Evolutionary conservation across 2,113 vertebrate genomes (phyloP), one percentile per base, ranked within the genome.

Genomic region (Erpornis zantholeuca): DNA sequence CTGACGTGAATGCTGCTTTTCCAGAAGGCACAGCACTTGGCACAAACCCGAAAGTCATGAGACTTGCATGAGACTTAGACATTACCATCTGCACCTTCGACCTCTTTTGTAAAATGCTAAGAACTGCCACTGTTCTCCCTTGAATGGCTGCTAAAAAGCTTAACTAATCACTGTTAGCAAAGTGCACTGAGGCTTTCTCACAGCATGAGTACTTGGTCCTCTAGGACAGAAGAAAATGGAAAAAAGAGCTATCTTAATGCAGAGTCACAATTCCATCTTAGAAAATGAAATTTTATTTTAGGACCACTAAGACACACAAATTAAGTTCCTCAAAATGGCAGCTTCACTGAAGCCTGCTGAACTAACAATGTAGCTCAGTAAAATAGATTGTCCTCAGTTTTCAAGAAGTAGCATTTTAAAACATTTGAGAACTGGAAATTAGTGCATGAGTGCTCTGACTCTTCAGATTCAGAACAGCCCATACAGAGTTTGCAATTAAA

Each of bases 31-130:
- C 33, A 82, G 63, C 60, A 31, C 22, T 96, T 90, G 85, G 90
- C 92, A 90, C 59, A 68, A 57, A 56, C 35, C 17, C 0, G 0
- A 21, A 80, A 96, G 76, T 96, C 95, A 92, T 83, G 44, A 80
- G 93, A 92, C 82, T 72, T 65, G 73, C 87, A 91, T 96, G 86
- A 88, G 88, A 83, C 72, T 92, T 38, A 64, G 69, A 78, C 68
- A 68, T 88, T 59, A 57, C 45, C 65, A 88, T 94, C 45, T 61
- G 61, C 38, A 89, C 57, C 84, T 85, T 75, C 4, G 35, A 82
- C 66, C 52, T 89, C 59, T 95, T 87, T 72, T 88, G 59, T 88
- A 28, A 91, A 94, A 73, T 33, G 24, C 29, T 75, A 80, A 93
- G 75, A 90, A 80, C 35, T 1, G 3, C 35, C 22, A 68, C 78